phyloP scores from a whole-genome alignment of 2,113 vertebrate genomes.

The Cavia aperea region DNA sequence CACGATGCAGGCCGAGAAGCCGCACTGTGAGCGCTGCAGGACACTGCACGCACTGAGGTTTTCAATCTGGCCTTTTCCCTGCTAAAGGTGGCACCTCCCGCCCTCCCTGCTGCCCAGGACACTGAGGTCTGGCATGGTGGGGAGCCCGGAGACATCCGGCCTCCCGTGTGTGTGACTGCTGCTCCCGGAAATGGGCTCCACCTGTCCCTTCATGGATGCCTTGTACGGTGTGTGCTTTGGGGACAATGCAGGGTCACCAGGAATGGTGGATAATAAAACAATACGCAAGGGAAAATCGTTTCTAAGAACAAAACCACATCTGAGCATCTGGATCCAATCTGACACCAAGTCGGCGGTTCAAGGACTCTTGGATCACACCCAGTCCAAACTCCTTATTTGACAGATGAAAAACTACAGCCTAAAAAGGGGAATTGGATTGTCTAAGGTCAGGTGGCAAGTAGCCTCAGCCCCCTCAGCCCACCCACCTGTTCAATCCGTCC shows the following conservation, averaged over 20 bases:
- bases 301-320: constrained; percentile 38
- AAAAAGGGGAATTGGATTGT: not conserved
- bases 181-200: not conserved
- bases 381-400: not conserved
- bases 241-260: not conserved
- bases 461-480: too few species aligned
- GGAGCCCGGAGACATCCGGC: not conserved
- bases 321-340: constrained; percentile 12
- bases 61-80: not conserved
- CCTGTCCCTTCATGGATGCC: not conserved
- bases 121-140: not conserved
- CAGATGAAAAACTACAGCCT: not conserved
- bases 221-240: not conserved
- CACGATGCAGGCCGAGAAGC: constrained; percentile 65
- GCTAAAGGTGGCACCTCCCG: not conserved
- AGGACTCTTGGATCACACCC: not conserved
- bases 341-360: not conserved
- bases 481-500: not conserved
- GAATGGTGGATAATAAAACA: not conserved
- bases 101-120: not conserved
- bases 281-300: not conserved
- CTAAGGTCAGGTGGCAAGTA: not conserved
- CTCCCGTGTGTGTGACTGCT: not conserved
- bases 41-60: constrained; percentile 62
- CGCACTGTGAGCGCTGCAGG: constrained; percentile 55